Conservation (phyloP, 2,797 vertebrate genomes). For the Ptychadena robeensis region DNA sequence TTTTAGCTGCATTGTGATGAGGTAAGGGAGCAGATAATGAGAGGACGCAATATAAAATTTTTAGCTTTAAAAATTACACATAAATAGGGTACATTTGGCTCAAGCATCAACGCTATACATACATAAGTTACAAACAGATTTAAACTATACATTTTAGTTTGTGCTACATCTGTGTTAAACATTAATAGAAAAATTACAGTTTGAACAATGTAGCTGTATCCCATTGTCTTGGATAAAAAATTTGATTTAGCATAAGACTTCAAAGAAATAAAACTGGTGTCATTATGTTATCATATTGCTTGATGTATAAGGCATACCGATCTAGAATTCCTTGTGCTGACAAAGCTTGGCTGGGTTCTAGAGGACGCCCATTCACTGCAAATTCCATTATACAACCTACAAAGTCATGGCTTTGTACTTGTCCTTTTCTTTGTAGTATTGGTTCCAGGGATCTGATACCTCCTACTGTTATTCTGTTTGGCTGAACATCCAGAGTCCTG, state of each 20-base stretch:
- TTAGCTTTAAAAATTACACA: background rate
- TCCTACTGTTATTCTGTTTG: conserved; percentile 91
- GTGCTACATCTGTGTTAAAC: background rate
- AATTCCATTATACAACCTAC: conserved; percentile 98
- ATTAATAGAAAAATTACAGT: background rate
- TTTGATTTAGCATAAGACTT: conserved; percentile 7
- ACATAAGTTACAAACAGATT: background rate
- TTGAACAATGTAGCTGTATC: conserved; percentile 3
- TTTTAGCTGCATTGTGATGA: background rate
- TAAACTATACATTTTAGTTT: background rate
- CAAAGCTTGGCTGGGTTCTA: conserved; percentile 95
- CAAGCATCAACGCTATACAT: background rate
- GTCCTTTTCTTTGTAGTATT: conserved; percentile 88
- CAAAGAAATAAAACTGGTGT: conserved; percentile 13
- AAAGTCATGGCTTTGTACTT: conserved; percentile 94
- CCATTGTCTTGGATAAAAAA: background rate
- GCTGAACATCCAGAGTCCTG: conserved; percentile 95
- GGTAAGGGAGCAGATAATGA: background rate
- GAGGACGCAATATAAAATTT: background rate
- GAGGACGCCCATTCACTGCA: conserved; percentile 93
- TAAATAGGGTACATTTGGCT: background rate
- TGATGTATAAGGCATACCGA: conserved; percentile 77
- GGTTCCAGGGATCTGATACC: conserved; percentile 90
- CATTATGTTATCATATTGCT: conserved; percentile 24
- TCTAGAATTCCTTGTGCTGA: conserved; percentile 91